Evolutionary conservation across 2,113 vertebrate genomes (phyloP).

Genomic region (Gallinago media): DNA sequence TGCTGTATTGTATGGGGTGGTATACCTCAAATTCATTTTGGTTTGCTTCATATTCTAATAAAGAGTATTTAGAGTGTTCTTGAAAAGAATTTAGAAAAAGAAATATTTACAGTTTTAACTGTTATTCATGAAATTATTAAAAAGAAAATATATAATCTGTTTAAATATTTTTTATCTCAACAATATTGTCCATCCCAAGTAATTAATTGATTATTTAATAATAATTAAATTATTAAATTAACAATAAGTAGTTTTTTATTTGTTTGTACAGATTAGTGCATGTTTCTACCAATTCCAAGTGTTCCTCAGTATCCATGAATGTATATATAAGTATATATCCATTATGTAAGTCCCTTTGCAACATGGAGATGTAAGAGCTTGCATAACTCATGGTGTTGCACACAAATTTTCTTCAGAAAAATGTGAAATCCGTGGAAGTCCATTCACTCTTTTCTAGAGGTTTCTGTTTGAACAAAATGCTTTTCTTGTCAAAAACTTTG

Average conservation of each 20-base stretch:
- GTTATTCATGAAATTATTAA: background rate
- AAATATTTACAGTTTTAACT: background rate
- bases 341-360: background rate
- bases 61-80: background rate
- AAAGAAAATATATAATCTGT: background rate
- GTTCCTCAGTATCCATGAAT: background rate
- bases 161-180: background rate
- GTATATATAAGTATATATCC: background rate
- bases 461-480: background rate
- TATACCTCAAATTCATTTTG: background rate
- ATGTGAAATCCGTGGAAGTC: background rate
- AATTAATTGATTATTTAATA: background rate
- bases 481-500: background rate
- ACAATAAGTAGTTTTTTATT: background rate
- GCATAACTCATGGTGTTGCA: background rate
- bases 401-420: background rate
- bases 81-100: background rate
- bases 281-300: background rate
- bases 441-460: background rate
- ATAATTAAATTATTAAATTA: background rate
- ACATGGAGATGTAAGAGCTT: background rate
- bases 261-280: background rate
- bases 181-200: background rate
- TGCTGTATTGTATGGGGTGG: background rate
- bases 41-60: background rate